Conservation (phyloP, 2,113 vertebrate species). For the Microcebus tavaratra region DNA sequence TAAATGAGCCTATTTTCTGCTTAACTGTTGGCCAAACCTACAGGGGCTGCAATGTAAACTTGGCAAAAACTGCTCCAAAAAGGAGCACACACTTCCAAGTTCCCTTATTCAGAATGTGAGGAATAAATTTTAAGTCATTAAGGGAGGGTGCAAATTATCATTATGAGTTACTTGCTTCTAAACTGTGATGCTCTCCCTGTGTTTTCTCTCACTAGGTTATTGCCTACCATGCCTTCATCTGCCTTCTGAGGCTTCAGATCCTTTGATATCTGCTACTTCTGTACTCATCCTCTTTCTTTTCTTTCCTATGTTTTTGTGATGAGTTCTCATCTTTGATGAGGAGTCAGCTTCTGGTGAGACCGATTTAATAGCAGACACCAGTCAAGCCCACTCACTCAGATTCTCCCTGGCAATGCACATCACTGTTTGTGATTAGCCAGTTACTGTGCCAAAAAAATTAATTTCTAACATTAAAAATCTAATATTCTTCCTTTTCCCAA, state of each 20-base stretch:
- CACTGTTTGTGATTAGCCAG: background rate
- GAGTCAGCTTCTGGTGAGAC: background rate
- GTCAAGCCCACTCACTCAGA: background rate
- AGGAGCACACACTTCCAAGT: background rate
- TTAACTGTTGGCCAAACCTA: slow-evolving; percentile 43
- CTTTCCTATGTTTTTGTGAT: background rate
- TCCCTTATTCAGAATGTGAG: background rate
- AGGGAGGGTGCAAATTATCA: background rate
- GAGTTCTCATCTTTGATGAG: background rate
- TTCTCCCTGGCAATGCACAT: background rate
- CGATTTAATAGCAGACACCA: background rate
- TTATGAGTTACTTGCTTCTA: background rate
- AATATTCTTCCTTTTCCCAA: background rate
- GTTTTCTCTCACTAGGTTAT: background rate
- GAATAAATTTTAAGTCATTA: background rate
- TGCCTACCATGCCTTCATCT: background rate
- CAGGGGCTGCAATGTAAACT: background rate
- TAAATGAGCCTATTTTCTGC: slow-evolving; percentile 49
- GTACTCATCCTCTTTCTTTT: background rate
- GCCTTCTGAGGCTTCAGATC: background rate
- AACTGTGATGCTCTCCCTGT: rapidly evolving
- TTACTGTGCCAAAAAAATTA: background rate
- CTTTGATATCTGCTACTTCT: background rate
- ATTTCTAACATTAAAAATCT: too few relatives aligned
- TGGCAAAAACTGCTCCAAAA: slow-evolving; percentile 4